Percentiles rank a stretch among this genome's conserved stretches.
Conservation (phyloP, 1,140 invertebrate species). For the Orussus abietinus region DNA sequence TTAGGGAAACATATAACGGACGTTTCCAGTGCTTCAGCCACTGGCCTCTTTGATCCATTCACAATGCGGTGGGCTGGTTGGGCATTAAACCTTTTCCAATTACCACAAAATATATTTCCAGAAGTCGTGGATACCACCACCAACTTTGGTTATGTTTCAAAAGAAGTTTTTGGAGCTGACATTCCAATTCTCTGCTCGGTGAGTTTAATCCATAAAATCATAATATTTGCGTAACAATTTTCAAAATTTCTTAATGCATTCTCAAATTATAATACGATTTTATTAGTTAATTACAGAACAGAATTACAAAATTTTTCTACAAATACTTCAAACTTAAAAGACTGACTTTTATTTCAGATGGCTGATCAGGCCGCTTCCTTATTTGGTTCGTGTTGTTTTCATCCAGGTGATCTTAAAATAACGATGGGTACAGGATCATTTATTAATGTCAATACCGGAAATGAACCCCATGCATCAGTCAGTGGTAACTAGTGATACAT, state of each 20-base stretch:
- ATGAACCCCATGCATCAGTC: constrained; percentile 71
- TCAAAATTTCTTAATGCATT: constrained; percentile 6
- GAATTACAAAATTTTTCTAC: constrained; percentile 1
- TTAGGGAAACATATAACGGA: constrained; percentile 71
- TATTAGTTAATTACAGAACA: constrained; percentile 6
- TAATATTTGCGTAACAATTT: constrained; percentile 1
- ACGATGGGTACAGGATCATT: constrained; percentile 96
- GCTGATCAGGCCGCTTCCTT: constrained; percentile 83
- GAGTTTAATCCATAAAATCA: constrained; percentile 39
- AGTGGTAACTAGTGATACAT: constrained; percentile 49
- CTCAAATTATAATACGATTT: constrained; percentile 3
- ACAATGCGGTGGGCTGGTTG: constrained; percentile 74
- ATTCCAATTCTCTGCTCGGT: constrained; percentile 78
- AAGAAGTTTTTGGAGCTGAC: constrained; percentile 67
- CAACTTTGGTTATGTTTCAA: constrained; percentile 65
- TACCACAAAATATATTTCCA: constrained; percentile 75
- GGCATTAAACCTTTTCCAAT: constrained; percentile 65
- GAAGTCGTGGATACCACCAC: constrained; percentile 72
- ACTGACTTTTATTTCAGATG: constrained; percentile 51
- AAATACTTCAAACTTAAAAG: neutral
- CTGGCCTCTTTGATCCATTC: constrained; percentile 92
- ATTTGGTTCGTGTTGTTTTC: constrained; percentile 86
- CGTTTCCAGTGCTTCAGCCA: constrained; percentile 82
- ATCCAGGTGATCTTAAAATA: constrained; percentile 79
- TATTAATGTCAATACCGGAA: constrained; percentile 82